Evolutionary conservation across 2,888 invertebrate genomes (phyloP).

Genomic region (Aphodius sticticus): DNA sequence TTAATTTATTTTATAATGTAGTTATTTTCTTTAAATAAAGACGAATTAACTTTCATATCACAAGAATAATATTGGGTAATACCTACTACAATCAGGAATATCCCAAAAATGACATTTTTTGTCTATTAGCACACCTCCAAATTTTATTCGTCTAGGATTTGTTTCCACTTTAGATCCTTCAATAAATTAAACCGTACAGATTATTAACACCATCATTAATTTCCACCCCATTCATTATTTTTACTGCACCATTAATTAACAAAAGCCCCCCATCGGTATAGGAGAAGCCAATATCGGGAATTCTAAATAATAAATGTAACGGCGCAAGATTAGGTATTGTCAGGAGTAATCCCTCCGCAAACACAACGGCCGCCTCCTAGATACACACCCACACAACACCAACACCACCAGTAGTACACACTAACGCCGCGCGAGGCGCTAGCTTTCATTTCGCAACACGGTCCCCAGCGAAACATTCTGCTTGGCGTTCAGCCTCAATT

Average conservation of each 20-base stretch:
- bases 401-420: constrained; percentile 10
- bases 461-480: constrained; percentile 16
- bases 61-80: too few species aligned
- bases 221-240: background rate
- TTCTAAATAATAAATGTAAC: background rate
- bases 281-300: background rate
- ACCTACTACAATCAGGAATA: too few species aligned
- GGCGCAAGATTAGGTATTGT: background rate
- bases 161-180: too few species aligned
- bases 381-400: background rate
- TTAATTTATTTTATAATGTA: too few species aligned
- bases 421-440: constrained; percentile 14
- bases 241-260: background rate
- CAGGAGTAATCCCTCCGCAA: background rate
- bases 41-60: too few species aligned
- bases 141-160: too few species aligned
- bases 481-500: background rate
- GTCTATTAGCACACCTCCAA: too few species aligned
- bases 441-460: constrained; percentile 12
- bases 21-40: too few species aligned
- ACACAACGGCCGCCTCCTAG: background rate
- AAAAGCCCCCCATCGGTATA: background rate
- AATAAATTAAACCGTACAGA: background rate
- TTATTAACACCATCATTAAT: background rate
- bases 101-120: too few species aligned